Evolutionary conservation across 2,888 invertebrate species (phyloP), one percentile per base, ranked within the genome.

Genomic region (Andrena bicolor): DNA sequence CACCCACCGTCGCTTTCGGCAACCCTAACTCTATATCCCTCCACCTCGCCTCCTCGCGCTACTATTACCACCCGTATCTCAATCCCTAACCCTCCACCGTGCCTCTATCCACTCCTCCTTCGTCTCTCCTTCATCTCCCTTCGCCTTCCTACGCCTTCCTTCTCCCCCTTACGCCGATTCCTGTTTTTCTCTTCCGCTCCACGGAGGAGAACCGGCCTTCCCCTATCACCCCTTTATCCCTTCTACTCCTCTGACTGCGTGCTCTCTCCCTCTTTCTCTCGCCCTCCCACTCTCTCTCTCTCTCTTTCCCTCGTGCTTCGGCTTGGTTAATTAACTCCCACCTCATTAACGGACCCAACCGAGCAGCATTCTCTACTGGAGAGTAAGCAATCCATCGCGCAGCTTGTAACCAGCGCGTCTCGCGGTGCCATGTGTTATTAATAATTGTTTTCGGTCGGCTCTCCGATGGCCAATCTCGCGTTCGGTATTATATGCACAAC

Each of bases 321-420:
- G 87, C 86, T 88, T 88, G 90, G 91, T 92, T 92, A 93, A 93
- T 93, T 93, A 93, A 92, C 92, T 92, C 90, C 92, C 90, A 92
- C 89, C 92, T 92, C 93, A 92, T 93, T 93, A 92, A 92, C 92
- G 82, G 86, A 86, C 86, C 87, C 88, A 88, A 84, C 86, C 88
- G 82, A 79, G 83, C 88, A 82, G 86, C 86, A 87, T 88, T 88
- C 90, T 89, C 89, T 86, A 86, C 80, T 65, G 49, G 48, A 53
- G 69, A 71, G 80, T 63, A 73, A 63, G 76, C 76, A 71, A 83
- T 84, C 76, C 79, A 70, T 82, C 76, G 76, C 58, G 53, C 66
- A 30, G 63, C 76, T 69, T 60, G 75, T 73, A 68, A 76, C 77
- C 82, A 76, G 68, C 66, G 41, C 68, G 41, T 80, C 80, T 53